Conservation (phyloP, 2,113 vertebrate genomes). For the Labeo catla region DNA sequence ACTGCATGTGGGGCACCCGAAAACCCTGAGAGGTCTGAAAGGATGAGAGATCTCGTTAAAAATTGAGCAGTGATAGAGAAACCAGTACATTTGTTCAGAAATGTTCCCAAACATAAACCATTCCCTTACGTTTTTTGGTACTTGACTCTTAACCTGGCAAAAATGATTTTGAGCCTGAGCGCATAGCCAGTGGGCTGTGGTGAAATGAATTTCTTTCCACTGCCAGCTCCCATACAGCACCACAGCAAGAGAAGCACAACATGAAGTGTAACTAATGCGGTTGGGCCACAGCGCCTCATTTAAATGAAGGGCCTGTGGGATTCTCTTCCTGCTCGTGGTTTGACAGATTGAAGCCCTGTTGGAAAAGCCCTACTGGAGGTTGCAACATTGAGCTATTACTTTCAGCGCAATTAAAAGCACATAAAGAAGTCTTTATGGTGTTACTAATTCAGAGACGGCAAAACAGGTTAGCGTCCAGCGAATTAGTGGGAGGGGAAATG, state of each 20-base stretch:
- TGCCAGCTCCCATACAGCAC: conserved; percentile 57
- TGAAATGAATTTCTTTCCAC: conserved; percentile 54
- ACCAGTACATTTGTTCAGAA: neutral
- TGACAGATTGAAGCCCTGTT: conserved; percentile 44
- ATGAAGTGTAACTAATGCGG: conserved; percentile 63
- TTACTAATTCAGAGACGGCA: neutral
- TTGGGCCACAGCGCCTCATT: conserved; percentile 53
- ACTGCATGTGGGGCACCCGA: neutral
- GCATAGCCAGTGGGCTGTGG: conserved; percentile 26
- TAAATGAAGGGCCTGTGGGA: conserved; percentile 51
- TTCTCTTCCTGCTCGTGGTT: conserved; percentile 47
- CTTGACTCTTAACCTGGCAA: conserved; percentile 6
- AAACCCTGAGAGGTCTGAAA: neutral
- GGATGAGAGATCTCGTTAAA: neutral
- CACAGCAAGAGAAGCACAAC: conserved; percentile 64
- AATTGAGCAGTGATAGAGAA: neutral
- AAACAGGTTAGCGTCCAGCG: neutral
- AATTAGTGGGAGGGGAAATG: neutral
- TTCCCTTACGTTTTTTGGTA: neutral
- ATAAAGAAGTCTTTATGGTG: conserved; percentile 18
- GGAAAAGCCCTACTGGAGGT: conserved; percentile 66
- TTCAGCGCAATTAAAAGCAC: conserved; percentile 63
- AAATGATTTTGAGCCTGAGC: conserved; percentile 14
- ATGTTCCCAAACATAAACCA: neutral
- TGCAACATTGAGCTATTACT: conserved; percentile 59